These are phyloP conservation scores for Phoxinus phoxinus DNA, from an alignment of 2,113 vertebrate species.

Conservation along the genomic window DNA sequence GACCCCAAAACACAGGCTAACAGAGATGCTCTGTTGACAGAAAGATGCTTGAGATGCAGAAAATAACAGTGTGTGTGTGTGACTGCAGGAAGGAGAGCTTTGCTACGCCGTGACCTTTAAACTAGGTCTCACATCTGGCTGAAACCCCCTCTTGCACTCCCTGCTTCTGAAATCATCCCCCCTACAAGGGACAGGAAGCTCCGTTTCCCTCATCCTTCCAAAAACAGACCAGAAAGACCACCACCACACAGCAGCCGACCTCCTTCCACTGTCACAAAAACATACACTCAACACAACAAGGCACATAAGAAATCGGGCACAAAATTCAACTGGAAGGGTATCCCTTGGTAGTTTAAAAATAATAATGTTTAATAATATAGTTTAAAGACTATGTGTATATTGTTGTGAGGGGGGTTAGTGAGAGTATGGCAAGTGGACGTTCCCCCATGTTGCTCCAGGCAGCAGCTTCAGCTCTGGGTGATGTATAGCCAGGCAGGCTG, in stretches of 20 bases:
- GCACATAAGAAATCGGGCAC: background rate
- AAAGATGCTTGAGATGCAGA: constrained; percentile 76
- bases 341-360: constrained; percentile 2
- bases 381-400: constrained; percentile 19
- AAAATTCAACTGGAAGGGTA: background rate
- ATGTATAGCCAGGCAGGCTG: constrained; percentile 41
- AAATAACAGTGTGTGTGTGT: constrained; percentile 63
- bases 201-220: constrained; percentile 84
- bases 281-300: background rate
- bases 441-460: constrained; percentile 41
- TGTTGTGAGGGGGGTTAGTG: constrained; percentile 15
- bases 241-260: background rate
- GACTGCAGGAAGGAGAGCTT: constrained; percentile 77
- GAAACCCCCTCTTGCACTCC: constrained; percentile 63
- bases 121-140: constrained; percentile 82
- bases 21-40: constrained; percentile 85
- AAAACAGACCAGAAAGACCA: constrained; percentile 72
- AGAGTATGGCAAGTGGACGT: constrained; percentile 25
- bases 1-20: constrained; percentile 82
- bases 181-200: constrained; percentile 77
- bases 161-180: constrained; percentile 67
- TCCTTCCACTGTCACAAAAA: constrained; percentile 20
- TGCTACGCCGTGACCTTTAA: constrained; percentile 81
- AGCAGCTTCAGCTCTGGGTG: constrained; percentile 47
- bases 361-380: constrained; percentile 28